Evolutionary conservation across 35 echinoderm and acorn worm genomes (phyloP).

Genomic region (Anneissia japonica): DNA sequence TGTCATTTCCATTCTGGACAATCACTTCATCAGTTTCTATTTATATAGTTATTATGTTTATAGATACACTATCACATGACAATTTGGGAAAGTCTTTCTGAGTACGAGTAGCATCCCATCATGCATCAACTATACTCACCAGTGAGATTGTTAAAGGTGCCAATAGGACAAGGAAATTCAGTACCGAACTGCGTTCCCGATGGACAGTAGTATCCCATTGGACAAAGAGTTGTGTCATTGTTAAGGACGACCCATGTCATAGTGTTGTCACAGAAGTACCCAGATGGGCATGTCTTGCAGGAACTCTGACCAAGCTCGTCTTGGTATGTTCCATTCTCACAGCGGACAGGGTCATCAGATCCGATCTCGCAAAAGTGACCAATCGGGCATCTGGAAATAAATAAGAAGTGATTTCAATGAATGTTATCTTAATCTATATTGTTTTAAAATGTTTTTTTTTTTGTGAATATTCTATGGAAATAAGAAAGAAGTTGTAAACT

Average conservation of each 20-base stretch:
- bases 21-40: too few relatives aligned
- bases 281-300: conserved; percentile 75
- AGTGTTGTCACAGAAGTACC: conserved; percentile 98
- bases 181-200: conserved; percentile 53
- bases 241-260: conserved; percentile 62
- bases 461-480: too few relatives aligned
- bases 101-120: too few relatives aligned
- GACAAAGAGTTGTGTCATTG: conserved; percentile 80
- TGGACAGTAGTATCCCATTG: conserved; percentile 81
- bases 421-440: background rate
- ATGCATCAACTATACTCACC: conserved; percentile 10
- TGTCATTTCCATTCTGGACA: too few relatives aligned
- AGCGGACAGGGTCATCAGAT: conserved; percentile 72
- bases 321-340: conserved; percentile 95
- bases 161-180: conserved; percentile 83
- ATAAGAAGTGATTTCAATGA: background rate
- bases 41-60: too few relatives aligned
- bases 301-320: conserved; percentile 75
- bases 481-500: too few relatives aligned
- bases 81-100: too few relatives aligned
- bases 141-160: conserved; percentile 80
- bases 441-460: too few relatives aligned
- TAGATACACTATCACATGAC: too few relatives aligned
- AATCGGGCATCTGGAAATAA: conserved; percentile 57
- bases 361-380: conserved; percentile 79